phyloP scores from a whole-genome alignment of 2,113 vertebrate species.

The Aegithalos caudatus region DNA sequence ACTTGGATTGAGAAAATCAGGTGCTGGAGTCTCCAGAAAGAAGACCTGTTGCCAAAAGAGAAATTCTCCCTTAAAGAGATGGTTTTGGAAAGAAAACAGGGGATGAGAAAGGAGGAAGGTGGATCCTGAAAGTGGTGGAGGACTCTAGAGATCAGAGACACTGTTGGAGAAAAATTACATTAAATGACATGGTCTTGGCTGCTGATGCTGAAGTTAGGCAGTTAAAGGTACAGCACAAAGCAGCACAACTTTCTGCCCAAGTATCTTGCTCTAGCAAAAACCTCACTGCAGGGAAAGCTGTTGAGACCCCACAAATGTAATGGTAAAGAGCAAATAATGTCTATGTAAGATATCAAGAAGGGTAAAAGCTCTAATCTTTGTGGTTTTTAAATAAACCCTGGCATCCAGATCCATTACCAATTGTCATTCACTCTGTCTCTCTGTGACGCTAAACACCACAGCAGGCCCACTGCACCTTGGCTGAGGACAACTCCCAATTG shows the following conservation, averaged over 20 bases:
- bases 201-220: not conserved
- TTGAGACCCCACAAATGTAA: not conserved
- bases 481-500: not conserved
- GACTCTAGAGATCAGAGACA: not conserved
- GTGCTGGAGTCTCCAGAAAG: not conserved
- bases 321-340: not conserved
- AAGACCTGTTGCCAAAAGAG: not conserved
- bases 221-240: not conserved
- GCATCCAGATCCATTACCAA: not conserved
- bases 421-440: not conserved
- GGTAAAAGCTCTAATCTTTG: not conserved
- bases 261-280: not conserved
- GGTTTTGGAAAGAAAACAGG: not conserved
- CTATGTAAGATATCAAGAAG: not conserved
- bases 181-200: rapidly evolving
- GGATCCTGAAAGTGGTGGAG: not conserved
- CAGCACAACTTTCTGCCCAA: not conserved
- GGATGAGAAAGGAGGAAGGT: not conserved
- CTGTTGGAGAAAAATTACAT: not conserved
- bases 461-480: not conserved
- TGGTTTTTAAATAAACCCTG: not conserved
- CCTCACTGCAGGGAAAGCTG: not conserved
- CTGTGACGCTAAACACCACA: not conserved
- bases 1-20: not conserved
- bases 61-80: not conserved